Base-by-base conservation (phyloP, 2,113 vertebrate species). In the Oryzias curvinotus region DNA sequence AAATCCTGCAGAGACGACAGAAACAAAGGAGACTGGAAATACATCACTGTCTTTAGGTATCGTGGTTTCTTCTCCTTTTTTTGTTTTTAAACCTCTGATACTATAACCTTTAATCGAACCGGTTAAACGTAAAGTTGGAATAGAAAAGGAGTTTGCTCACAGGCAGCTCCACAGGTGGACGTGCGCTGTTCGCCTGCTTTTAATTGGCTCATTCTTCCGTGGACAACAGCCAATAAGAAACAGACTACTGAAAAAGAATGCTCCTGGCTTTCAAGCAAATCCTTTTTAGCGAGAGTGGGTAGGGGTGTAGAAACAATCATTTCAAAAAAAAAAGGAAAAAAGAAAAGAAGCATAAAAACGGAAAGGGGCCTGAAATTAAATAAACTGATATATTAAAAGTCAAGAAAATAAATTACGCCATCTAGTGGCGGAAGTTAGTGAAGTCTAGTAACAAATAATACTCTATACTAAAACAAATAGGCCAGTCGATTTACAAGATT, bases 381-480 rank as follows among this genome's bases (percentile, higher is more conserved):
- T 15, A 43, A 23, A 26, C 14, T 64, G 14, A 23, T 17, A 13
- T 30, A 0, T 18, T 28, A 52, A 49, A 63, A 70, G 21, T 3
- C 21, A 23, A 52, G 36, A 15, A 26, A 6, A 25, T 0, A 23
- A 23, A 23, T 23, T 2, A 16, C 52, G 13, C 78, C 81, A 75
- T 75, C 85, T 84, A 66, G 75, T 73, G 85, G 73, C 15, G 0
- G 41, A 23, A 1, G 0, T 46, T 1, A 19, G 30, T 18, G 58
- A 68, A 50, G 14, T 17, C 16, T 3, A 46, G 17, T 46, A 1
- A 18, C 7, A 46, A n/a, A n/a, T 46, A 1, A 2, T 3, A 18
- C 7, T 1, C 5, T 1, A 18, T 10, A 19, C 12, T 3, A 48
- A 19, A 48, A 48, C 45, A 47, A n/a, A n/a, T 23, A 23, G 1